Base-by-base conservation (phyloP, 2,113 vertebrate species). In the Tragelaphus scriptus region DNA sequence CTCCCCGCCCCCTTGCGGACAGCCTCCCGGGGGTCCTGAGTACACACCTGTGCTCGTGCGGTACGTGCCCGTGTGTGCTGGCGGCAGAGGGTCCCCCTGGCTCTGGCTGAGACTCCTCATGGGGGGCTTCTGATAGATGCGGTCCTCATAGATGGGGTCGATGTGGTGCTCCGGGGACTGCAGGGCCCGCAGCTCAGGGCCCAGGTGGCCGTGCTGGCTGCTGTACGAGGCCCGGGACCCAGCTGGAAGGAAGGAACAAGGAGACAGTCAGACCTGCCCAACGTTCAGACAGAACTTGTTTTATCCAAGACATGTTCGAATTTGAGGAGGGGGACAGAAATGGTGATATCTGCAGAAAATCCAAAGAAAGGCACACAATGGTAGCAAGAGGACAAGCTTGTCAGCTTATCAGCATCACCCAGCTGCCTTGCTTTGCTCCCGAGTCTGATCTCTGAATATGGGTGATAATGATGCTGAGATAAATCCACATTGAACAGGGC, bases 91-190 rank as follows among this genome's bases (percentile, higher is more conserved):
- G 96, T 99, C 99, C 97, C 99, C 99, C 98, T 99, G 99, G 98
- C 99, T 99, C 99, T 99, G 99, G 99, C 99, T 99, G 92, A 99
- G 99, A 98, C 99, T 99, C 99, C 99, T 99, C 99, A 99, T 99
- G 94, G 99, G 99, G 97, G 99, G 99, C 97, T 99, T 99, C 99
- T 99, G 99, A 98, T 99, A 99, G 98, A 99, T 99, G 84, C 99
- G 99, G 98, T 99, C 99, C 98, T 99, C 99, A 99, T 99, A 99
- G 98, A 99, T 99, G 97, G 99, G 99, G 98, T 99, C 99, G 98
- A 99, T 99, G 95, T 99, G 99, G 98, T 99, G 99, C 71, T 99
- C 99, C 14, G 99, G 99, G 97, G 99, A 99, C 97, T 99, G 99
- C 97, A 99, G 98, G n/a, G 99, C 99, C 98, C 99, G 99, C 95